Evolutionary conservation across 2,113 vertebrate species (phyloP).

Genomic region (Tachysurus vachellii): DNA sequence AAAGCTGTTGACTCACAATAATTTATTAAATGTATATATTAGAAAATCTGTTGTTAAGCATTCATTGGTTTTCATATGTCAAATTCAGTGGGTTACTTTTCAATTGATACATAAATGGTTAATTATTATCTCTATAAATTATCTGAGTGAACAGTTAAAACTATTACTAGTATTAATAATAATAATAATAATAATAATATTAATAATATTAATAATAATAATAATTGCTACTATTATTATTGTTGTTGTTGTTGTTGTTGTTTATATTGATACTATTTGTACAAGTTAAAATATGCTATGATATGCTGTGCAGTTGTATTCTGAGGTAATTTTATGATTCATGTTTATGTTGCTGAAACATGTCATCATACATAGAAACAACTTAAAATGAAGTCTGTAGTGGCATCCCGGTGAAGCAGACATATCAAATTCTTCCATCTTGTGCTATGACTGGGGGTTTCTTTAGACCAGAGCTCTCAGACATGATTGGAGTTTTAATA

Average conservation of each 20-base stretch:
- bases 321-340: constrained; percentile 12
- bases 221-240: not conserved
- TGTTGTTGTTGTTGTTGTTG: not conserved
- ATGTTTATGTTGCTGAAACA: constrained; percentile 13
- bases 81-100: not conserved
- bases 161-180: not conserved
- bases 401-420: constrained; percentile 43
- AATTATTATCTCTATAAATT: not conserved
- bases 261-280: not conserved
- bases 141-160: not conserved
- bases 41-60: not conserved
- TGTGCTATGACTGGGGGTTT: constrained; percentile 29
- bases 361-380: constrained; percentile 35
- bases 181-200: not conserved
- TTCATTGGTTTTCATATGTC: not conserved
- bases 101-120: not conserved
- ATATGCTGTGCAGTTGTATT: not conserved
- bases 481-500: constrained; percentile 59
- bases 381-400: constrained; percentile 34
- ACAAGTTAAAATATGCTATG: not conserved
- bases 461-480: constrained; percentile 53
- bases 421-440: constrained; percentile 43
- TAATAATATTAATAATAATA: not conserved
- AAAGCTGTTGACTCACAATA: not conserved
- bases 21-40: not conserved